Conservation (phyloP, 2,113 vertebrate species). For the Nansenia antarctica region DNA sequence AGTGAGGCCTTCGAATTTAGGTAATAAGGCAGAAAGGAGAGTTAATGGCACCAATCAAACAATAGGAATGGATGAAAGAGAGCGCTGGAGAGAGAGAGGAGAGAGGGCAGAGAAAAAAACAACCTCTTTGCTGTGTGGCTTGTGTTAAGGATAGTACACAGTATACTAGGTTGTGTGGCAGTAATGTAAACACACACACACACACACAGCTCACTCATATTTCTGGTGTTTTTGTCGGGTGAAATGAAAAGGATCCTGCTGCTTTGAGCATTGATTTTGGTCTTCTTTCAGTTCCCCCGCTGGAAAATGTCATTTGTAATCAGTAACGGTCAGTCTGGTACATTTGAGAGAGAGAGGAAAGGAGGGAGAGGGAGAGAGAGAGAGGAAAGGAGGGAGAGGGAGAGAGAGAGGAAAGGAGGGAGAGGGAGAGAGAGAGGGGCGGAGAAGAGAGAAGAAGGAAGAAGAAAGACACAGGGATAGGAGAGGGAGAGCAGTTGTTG, state of each 20-base stretch:
- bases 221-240: too few relatives aligned
- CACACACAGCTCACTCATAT: too few relatives aligned
- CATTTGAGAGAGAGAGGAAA: not conserved
- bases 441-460: not conserved
- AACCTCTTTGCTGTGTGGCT: too few relatives aligned
- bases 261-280: too few relatives aligned
- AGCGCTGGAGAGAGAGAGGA: not conserved
- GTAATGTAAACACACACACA: not conserved
- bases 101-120: not conserved
- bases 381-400: not conserved
- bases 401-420: not conserved
- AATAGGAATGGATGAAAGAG: not conserved
- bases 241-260: too few relatives aligned
- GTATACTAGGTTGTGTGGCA: too few relatives aligned
- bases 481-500: too few relatives aligned
- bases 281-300: too few relatives aligned
- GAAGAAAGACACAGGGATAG: not conserved
- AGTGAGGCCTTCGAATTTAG: conserved; percentile 35
- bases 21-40: conserved; percentile 50
- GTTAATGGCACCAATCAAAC: conserved; percentile 29
- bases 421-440: not conserved
- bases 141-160: too few relatives aligned
- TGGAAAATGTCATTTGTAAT: too few relatives aligned
- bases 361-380: not conserved
- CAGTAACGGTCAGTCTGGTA: too few relatives aligned